These are phyloP conservation scores for Caenorhabditis doughertyi DNA, from an alignment of 2,888 invertebrate species.

Conservation along the genomic window DNA sequence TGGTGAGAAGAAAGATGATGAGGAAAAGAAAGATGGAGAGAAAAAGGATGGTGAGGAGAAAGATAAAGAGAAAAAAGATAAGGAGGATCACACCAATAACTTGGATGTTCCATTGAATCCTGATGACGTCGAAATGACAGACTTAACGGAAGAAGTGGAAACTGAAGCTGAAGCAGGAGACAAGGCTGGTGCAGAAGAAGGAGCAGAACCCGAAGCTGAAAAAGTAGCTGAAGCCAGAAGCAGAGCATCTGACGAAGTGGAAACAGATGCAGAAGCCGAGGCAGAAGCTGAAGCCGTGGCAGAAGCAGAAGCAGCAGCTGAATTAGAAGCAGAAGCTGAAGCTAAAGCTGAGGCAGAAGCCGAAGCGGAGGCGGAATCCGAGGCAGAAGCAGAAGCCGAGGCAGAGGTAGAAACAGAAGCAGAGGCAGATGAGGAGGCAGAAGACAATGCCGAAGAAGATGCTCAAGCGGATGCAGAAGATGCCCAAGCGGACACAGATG, in stretches of 20 bases:
- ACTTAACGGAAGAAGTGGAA: not conserved
- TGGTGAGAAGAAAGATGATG: not conserved
- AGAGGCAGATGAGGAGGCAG: too few species aligned
- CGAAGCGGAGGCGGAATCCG: too few species aligned
- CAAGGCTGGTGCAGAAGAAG: not conserved
- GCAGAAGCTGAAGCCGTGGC: too few species aligned
- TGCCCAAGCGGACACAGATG: too few species aligned
- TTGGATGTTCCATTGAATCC: constrained; percentile 19
- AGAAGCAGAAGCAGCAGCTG: too few species aligned
- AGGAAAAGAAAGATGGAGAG: constrained; percentile 1
- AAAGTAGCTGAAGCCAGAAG: not conserved
- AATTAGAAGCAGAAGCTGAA: too few species aligned
- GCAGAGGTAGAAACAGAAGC: too few species aligned
- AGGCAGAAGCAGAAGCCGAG: too few species aligned
- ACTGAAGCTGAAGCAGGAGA: not conserved
- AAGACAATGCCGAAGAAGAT: too few species aligned
- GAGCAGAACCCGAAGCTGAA: not conserved
- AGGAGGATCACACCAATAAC: not conserved
- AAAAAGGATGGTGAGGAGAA: constrained; percentile 7
- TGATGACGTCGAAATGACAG: constrained; percentile 6
- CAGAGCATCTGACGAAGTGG: not conserved
- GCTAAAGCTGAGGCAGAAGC: too few species aligned
- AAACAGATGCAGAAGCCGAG: too few species aligned
- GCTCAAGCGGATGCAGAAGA: too few species aligned
- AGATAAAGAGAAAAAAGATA: not conserved